Conservation (phyloP, 2,797 vertebrate species). For the Knipowitschia caucasica region DNA sequence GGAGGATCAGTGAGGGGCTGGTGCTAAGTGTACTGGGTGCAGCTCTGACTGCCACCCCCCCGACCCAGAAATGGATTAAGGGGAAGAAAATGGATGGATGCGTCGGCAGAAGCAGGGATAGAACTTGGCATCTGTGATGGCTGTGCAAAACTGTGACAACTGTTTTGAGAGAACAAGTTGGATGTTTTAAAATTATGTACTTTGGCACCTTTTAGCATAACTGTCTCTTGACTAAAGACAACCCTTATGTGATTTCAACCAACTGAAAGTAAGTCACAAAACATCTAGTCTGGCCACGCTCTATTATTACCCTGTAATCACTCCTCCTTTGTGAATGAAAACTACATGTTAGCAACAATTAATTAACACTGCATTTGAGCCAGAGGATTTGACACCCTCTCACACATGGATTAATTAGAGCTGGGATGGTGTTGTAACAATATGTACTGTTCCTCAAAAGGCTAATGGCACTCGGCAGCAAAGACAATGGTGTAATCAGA, state of each 20-base stretch:
- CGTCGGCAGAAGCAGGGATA: no score
- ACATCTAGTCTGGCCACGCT: not conserved
- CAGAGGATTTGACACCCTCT: slow-evolving; percentile 7
- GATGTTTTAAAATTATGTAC: no score
- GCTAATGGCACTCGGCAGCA: not conserved
- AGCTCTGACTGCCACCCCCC: no score
- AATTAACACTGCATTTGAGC: slow-evolving; percentile 10
- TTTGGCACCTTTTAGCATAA: no score
- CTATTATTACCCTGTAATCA: not conserved
- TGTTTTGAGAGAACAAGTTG: no score
- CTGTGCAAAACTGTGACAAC: no score
- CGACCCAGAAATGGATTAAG: no score
- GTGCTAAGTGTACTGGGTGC: no score
- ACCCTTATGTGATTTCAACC: not conserved
- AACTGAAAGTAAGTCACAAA: not conserved
- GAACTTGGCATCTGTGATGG: no score
- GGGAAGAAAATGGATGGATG: no score
- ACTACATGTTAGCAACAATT: slow-evolving; percentile 2
- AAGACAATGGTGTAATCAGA: slow-evolving; percentile 8
- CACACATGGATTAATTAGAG: slow-evolving; percentile 7
- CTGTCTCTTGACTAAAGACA: not conserved
- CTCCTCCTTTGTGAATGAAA: not conserved
- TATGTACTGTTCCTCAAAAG: slow-evolving; percentile 2
- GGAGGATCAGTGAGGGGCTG: no score
- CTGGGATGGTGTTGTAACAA: not conserved